A percentile compares a stretch with the other conserved stretches of the same genome.
Conservation (phyloP, 1,140 invertebrate genomes). For the Eulimnadia texana region DNA sequence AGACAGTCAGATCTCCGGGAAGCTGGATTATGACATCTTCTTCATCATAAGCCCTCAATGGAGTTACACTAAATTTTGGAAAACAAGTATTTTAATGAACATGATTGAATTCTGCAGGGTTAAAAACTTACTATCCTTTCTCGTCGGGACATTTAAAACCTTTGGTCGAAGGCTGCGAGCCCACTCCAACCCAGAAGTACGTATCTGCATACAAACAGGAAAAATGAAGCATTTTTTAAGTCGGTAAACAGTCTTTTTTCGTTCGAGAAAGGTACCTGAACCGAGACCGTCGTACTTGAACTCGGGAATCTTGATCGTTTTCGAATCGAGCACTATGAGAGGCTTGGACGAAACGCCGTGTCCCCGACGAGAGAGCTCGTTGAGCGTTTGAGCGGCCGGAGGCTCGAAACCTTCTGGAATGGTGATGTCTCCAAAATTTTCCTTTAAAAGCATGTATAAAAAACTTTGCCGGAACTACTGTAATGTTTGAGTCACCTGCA, state of each 20-base stretch:
- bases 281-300: conserved; percentile 56
- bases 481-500: conserved; percentile 37
- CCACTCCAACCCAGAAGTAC: conserved; percentile 76
- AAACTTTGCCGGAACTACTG: background rate
- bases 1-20: conserved; percentile 67
- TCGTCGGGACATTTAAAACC: conserved; percentile 76
- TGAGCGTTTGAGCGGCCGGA: conserved; percentile 54
- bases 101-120: background rate
- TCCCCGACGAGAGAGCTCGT: conserved; percentile 48
- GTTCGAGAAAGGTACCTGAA: too few relatives aligned
- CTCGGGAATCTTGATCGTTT: conserved; percentile 57
- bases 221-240: background rate
- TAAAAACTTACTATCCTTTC: conserved; percentile 70
- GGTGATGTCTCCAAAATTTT: conserved; percentile 77
- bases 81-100: conserved; percentile 14
- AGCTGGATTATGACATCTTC: conserved; percentile 60
- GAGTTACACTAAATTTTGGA: conserved; percentile 43
- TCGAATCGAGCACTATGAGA: conserved; percentile 62
- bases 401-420: conserved; percentile 82
- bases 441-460: conserved; percentile 31
- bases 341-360: conserved; percentile 54
- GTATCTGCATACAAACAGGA: conserved; percentile 35
- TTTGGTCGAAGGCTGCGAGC: conserved; percentile 64
- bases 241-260: conserved; percentile 18
- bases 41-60: conserved; percentile 49